Conservation (phyloP, 2,797 vertebrate genomes). For the Psittacula echo region DNA sequence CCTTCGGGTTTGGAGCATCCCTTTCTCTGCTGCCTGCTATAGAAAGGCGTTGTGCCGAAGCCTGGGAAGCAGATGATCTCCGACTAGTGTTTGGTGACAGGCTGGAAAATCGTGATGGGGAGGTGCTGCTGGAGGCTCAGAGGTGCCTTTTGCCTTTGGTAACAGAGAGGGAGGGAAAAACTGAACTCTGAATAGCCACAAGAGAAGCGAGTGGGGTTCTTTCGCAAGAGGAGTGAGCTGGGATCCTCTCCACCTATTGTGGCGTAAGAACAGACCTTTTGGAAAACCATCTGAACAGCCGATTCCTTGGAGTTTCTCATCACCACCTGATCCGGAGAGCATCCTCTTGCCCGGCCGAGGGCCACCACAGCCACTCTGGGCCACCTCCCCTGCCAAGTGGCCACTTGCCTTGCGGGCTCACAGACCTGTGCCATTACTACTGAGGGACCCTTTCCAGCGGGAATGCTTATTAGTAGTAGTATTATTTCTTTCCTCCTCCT, state of each 20-base stretch:
- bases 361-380: background rate
- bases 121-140: background rate
- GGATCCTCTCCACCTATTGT: background rate
- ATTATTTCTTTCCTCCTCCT: background rate
- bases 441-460: background rate
- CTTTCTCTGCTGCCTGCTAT: background rate
- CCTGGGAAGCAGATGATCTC: conserved; percentile 12
- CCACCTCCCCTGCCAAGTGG: background rate
- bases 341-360: background rate
- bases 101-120: background rate
- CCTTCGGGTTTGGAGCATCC: background rate
- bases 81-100: background rate
- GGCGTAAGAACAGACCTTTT: background rate
- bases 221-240: background rate
- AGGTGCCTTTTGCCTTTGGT: background rate
- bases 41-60: background rate
- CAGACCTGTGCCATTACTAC: background rate
- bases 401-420: rapidly evolving
- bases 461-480: background rate
- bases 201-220: background rate
- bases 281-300: background rate
- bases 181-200: background rate
- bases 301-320: background rate
- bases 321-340: background rate
- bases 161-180: background rate